phyloP scores from a whole-genome alignment of 2,797 vertebrate genomes.

The Aldrovandia affinis region DNA sequence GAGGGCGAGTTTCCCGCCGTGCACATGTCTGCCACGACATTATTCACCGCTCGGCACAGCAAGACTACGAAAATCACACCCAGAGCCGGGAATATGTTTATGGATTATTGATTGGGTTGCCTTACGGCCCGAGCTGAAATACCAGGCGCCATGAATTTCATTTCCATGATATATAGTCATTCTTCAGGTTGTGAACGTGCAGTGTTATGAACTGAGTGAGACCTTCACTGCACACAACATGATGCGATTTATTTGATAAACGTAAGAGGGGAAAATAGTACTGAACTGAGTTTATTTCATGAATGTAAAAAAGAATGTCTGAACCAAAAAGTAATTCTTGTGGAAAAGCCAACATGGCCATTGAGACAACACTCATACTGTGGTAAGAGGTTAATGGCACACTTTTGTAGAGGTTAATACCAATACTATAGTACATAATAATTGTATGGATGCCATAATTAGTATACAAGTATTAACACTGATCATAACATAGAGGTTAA shows the following conservation, averaged over 20 bases:
- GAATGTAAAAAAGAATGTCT: too few species aligned
- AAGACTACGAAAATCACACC: conserved; percentile 20
- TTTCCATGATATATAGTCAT: conserved; percentile 18
- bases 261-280: neutral
- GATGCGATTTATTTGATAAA: neutral
- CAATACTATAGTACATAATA: too few species aligned
- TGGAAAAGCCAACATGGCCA: too few species aligned
- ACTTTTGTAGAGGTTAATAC: neutral
- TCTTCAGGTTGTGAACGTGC: conserved; percentile 15
- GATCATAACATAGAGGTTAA: neutral
- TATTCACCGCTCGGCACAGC: conserved; percentile 21
- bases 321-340: too few species aligned
- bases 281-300: neutral
- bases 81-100: conserved; percentile 50
- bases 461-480: neutral
- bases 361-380: neutral
- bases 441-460: neutral
- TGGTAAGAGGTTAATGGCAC: neutral
- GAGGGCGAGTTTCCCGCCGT: neutral
- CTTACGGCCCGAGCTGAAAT: conserved; percentile 60
- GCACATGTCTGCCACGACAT: neutral
- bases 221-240: neutral
- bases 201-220: conserved; percentile 4
- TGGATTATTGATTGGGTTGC: conserved; percentile 68
- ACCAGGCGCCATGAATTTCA: conserved; percentile 49